These are phyloP conservation scores for Myopa testacea DNA, from an alignment of 2,888 invertebrate species.

Conservation along the genomic window DNA sequence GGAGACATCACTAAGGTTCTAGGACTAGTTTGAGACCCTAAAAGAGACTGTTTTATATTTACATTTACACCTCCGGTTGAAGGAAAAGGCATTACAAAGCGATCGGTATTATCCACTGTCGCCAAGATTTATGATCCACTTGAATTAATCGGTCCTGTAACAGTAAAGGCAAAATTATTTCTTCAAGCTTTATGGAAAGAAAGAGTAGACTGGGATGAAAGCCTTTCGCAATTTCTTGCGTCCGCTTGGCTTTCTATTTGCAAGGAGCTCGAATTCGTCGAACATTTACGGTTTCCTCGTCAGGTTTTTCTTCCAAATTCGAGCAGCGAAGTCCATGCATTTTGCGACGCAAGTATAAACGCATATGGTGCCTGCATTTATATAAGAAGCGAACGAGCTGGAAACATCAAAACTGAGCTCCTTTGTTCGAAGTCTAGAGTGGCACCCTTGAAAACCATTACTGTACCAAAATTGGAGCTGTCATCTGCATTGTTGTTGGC, in stretches of 20 bases:
- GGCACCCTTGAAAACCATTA: too few relatives aligned
- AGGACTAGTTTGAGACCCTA: too few relatives aligned
- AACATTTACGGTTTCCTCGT: background rate
- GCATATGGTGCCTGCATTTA: background rate
- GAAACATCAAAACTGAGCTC: too few relatives aligned
- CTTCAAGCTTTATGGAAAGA: conserved; percentile 16
- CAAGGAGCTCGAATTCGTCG: background rate
- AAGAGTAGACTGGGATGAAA: conserved; percentile 12
- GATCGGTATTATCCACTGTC: background rate
- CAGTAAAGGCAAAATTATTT: conserved; percentile 3
- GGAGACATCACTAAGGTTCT: too few relatives aligned
- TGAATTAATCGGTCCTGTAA: background rate
- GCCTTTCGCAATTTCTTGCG: background rate
- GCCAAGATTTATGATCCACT: background rate
- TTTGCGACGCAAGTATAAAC: conserved; percentile 3
- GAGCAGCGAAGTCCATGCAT: background rate
- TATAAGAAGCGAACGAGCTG: too few relatives aligned
- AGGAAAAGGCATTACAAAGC: background rate
- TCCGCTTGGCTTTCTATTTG: background rate
- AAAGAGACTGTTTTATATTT: too few relatives aligned
- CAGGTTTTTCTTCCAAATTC: too few relatives aligned
- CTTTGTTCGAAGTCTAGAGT: too few relatives aligned
- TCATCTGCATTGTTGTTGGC: too few relatives aligned
- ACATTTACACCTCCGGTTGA: too few relatives aligned
- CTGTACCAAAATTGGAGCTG: too few relatives aligned